Evolutionary conservation across 2,113 vertebrate genomes (phyloP), one percentile per base, ranked within the genome.

Genomic region (Clinocottus analis): DNA sequence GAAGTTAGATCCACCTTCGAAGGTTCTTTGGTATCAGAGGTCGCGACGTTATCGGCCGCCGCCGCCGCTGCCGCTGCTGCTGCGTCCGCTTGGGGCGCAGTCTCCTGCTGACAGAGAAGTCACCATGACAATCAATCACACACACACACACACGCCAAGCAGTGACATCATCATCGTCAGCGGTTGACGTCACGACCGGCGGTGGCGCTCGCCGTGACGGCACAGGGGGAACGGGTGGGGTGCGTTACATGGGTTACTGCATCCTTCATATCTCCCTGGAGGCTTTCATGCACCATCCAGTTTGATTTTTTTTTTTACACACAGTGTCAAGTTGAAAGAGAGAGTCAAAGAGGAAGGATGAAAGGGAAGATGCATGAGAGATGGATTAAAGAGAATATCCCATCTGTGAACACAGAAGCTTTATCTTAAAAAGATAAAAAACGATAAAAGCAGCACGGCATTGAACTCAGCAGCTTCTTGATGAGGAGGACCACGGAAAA

Each of bases 21-120:
- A 93, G 94, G 92, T 91, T 96, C 96, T 95, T 94, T 95, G 95
- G 94, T 92, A 93, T 96, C 97, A 89, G 91, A 86, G 82, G 45
- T 76, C 16, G 63, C 9, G 78, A 56, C 6, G 78, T 56, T 89
- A 83, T 87, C 93, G 13, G 95, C 93, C 87, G 88, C 79, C 85
- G 81, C 62, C 9, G 80, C 39, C 7, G 81, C 62, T 12, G 80
- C 79, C 85, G 81, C 62, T 11, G 80, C 39, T 1, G 81, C 62
- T 12, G 80, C 95, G 94, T 96, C 96, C 63, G 92, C 85, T 93
- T 90, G 93, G 79, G 95, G 91, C 92, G 79, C 89, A 72, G 83
- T 93, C 92, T 91, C 97, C 97, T 99, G 97, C 74, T 89, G 94
- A 96, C 92, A 96, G 89, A 96, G 95, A 96, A 68, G 95, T 95